Conservation (phyloP, 2,888 invertebrate species). For the Caenorhabditis drosophilae region DNA sequence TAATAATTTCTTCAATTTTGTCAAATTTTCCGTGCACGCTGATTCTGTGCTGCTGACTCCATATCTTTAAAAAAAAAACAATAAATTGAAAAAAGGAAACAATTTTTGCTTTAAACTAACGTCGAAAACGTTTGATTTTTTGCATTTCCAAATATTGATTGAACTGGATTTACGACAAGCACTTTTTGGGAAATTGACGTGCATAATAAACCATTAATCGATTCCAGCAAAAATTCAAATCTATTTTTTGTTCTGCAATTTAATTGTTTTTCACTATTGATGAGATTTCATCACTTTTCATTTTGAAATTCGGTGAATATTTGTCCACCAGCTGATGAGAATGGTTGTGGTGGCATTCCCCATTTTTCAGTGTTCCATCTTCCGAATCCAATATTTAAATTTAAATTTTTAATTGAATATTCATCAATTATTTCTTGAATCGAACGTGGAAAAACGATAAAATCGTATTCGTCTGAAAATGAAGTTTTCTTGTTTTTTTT, state of each 20-base stretch:
- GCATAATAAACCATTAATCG: slow-evolving; percentile 91
- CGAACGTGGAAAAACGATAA: slow-evolving; percentile 70
- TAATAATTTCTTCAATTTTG: slow-evolving; percentile 95
- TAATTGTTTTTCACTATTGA: neutral
- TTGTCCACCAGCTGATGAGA: slow-evolving; percentile 91
- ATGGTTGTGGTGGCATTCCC: slow-evolving; percentile 85
- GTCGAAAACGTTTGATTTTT: slow-evolving; percentile 5
- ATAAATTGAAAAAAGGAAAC: neutral
- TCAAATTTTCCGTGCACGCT: slow-evolving; percentile 97
- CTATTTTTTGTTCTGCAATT: slow-evolving; percentile 77
- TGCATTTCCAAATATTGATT: too few species aligned
- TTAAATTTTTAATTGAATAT: slow-evolving; percentile 86
- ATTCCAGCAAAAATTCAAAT: slow-evolving; percentile 87
- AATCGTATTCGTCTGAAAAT: slow-evolving; percentile 18
- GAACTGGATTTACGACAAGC: too few species aligned
- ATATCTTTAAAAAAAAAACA: slow-evolving; percentile 73
- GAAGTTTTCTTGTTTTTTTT: neutral
- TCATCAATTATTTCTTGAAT: slow-evolving; percentile 73
- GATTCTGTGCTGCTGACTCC: slow-evolving; percentile 92
- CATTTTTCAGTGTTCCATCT: slow-evolving; percentile 81
- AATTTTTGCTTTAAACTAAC: neutral
- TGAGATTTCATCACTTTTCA: neutral
- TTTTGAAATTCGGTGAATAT: slow-evolving; percentile 87
- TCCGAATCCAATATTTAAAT: slow-evolving; percentile 89
- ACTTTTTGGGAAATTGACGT: slow-evolving; percentile 86